Evolutionary conservation across 2,888 invertebrate species (phyloP).

Genomic region (Lithophane ornitopus): DNA sequence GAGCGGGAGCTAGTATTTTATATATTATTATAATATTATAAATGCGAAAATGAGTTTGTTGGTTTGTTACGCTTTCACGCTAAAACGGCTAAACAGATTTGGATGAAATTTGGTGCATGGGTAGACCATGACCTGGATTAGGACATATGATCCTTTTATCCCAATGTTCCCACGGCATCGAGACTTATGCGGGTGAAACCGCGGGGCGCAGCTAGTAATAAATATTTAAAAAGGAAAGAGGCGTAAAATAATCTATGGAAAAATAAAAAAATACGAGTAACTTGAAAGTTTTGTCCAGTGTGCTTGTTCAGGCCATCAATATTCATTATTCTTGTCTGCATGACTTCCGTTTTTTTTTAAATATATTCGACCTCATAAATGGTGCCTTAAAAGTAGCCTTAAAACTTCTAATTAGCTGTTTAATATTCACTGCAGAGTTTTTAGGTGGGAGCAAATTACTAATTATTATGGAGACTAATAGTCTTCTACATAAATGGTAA

Average conservation of each 20-base stretch:
- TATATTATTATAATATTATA: too few relatives aligned
- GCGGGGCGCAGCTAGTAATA: too few relatives aligned
- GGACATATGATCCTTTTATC: too few relatives aligned
- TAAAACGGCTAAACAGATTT: too few relatives aligned
- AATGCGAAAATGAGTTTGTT: too few relatives aligned
- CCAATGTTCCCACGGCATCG: too few relatives aligned
- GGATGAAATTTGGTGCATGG: too few relatives aligned
- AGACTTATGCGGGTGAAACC: too few relatives aligned
- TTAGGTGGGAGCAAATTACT: conserved; percentile 4
- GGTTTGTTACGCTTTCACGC: too few relatives aligned
- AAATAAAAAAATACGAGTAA: background rate
- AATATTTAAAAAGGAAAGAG: background rate
- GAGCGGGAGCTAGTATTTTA: too few relatives aligned
- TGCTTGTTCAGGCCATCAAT: conserved; percentile 22
- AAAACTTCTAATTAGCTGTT: conserved; percentile 32
- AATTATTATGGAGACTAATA: conserved; percentile 12
- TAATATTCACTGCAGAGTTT: conserved; percentile 15
- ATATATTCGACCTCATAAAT: conserved; percentile 24
- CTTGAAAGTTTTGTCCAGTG: background rate
- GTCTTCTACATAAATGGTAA: conserved; percentile 12
- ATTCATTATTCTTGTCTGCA: conserved; percentile 37
- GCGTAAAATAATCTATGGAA: too few relatives aligned
- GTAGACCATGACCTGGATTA: too few relatives aligned
- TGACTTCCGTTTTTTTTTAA: conserved; percentile 36
- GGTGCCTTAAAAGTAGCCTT: conserved; percentile 24